A percentile compares a stretch with the other conserved stretches of the same genome.
These are phyloP conservation scores for Pseudorhiza aurosa DNA, from an alignment of 30 jellyfish, hydroid and myxozoan genomes.

Conservation along the genomic window DNA sequence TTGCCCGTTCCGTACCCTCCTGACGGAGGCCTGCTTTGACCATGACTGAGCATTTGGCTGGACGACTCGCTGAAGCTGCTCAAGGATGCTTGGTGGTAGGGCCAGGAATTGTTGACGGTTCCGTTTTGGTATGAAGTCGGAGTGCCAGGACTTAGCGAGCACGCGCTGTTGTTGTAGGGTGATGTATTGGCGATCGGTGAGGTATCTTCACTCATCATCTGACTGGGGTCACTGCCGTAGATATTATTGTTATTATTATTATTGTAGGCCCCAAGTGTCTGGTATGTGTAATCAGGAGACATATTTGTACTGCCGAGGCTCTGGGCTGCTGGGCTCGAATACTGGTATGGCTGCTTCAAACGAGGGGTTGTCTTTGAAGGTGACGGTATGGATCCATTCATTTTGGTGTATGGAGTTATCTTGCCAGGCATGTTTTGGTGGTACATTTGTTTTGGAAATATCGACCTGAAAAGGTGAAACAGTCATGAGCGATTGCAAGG, in stretches of 20 bases:
- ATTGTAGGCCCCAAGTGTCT: conserved; percentile 62
- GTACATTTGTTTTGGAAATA: conserved; percentile 96
- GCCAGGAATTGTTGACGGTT: conserved; percentile 97
- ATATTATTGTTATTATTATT: conserved; percentile 71
- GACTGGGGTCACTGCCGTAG: conserved; percentile 86
- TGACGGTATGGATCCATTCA: conserved; percentile 83
- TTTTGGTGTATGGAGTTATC: conserved; percentile 85
- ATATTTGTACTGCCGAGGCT: conserved; percentile 62
- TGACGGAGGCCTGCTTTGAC: conserved; percentile 75
- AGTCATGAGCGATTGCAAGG: too few species aligned
- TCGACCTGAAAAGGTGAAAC: conserved; percentile 86
- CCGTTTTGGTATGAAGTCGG: conserved; percentile 95
- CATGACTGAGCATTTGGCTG: conserved; percentile 75
- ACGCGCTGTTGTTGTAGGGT: conserved; percentile 90
- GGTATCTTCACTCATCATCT: conserved; percentile 90
- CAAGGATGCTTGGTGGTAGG: conserved; percentile 88
- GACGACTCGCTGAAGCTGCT: conserved; percentile 68
- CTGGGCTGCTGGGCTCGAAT: conserved; percentile 68
- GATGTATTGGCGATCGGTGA: conserved; percentile 94
- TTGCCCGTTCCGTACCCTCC: conserved; percentile 66
- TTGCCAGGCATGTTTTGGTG: conserved; percentile 83
- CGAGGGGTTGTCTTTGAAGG: conserved; percentile 87
- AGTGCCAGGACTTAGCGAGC: conserved; percentile 96
- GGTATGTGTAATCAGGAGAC: conserved; percentile 90
- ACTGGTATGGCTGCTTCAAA: conserved; percentile 81